Percentiles rank a stretch among this genome's conserved stretches.
Conservation (phyloP, 2,113 vertebrate species). For the Oreochromis spilurus region DNA sequence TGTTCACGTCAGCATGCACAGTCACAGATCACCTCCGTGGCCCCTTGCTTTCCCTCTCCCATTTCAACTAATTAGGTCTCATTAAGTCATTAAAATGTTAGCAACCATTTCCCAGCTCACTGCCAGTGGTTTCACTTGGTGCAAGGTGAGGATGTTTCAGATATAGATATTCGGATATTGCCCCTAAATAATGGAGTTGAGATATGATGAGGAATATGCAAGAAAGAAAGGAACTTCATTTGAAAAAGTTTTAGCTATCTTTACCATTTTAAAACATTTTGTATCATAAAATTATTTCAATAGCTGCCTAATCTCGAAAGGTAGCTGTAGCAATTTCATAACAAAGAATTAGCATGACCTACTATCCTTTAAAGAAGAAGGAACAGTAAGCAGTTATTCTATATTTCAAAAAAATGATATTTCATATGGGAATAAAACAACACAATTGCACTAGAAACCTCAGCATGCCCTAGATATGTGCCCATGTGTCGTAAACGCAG, state of each 20-base stretch:
- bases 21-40: neutral
- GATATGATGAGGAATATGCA: neutral
- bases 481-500: neutral
- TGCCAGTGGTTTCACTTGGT: slow-evolving; percentile 29
- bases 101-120: slow-evolving; percentile 45
- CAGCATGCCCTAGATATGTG: slow-evolving; percentile 3
- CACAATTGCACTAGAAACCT: neutral
- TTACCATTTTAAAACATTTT: neutral
- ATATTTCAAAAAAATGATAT: neutral
- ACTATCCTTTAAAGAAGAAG: neutral
- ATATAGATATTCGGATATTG: slow-evolving; percentile 4
- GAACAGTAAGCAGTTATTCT: neutral
- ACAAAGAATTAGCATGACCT: neutral
- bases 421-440: slow-evolving; percentile 18
- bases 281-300: neutral
- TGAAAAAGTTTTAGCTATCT: neutral
- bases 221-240: neutral
- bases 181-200: neutral
- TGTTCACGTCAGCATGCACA: neutral
- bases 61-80: slow-evolving; percentile 62
- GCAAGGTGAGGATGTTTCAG: neutral
- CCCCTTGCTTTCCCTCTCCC: slow-evolving; percentile 5
- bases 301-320: neutral
- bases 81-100: slow-evolving; percentile 67
- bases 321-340: neutral